Evolutionary conservation across 2,797 vertebrate genomes (phyloP).

Genomic region (Neosilurus hyrtlii): DNA sequence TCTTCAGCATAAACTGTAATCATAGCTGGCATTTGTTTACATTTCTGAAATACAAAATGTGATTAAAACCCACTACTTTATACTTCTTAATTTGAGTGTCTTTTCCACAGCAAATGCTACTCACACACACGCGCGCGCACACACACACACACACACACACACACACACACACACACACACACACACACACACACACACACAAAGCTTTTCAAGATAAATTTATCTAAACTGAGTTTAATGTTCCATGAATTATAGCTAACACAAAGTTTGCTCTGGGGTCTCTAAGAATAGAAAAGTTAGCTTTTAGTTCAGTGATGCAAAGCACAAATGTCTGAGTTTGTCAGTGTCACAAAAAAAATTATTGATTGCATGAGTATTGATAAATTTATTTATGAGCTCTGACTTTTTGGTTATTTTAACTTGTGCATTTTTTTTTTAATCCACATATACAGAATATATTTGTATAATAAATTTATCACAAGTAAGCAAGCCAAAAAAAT

Average conservation of each 20-base stretch:
- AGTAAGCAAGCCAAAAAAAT: background rate
- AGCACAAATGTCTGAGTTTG: slow-evolving; percentile 18
- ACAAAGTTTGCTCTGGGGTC: slow-evolving; percentile 29
- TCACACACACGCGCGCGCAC: too few relatives aligned
- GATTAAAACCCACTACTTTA: slow-evolving; percentile 51
- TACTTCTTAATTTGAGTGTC: slow-evolving; percentile 35
- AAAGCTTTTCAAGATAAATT: slow-evolving; percentile 26
- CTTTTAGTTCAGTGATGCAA: slow-evolving; percentile 18
- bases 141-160: too few relatives aligned
- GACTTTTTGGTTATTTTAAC: background rate
- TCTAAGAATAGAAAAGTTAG: slow-evolving; percentile 22
- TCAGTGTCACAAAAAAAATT: background rate
- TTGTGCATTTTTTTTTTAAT: background rate
- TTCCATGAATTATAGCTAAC: slow-evolving; percentile 35
- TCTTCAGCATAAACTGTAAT: slow-evolving; percentile 48
- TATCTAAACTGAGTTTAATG: slow-evolving; percentile 38
- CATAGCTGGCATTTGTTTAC: slow-evolving; percentile 54
- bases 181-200: too few relatives aligned
- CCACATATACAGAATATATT: background rate
- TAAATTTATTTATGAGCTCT: background rate
- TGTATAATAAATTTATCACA: background rate
- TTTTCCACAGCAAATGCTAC: slow-evolving; percentile 35
- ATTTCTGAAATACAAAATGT: slow-evolving; percentile 40
- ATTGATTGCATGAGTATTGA: background rate
- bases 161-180: too few relatives aligned